Conservation (phyloP, 2,113 vertebrate species). For the Shinisaurus crocodilurus region DNA sequence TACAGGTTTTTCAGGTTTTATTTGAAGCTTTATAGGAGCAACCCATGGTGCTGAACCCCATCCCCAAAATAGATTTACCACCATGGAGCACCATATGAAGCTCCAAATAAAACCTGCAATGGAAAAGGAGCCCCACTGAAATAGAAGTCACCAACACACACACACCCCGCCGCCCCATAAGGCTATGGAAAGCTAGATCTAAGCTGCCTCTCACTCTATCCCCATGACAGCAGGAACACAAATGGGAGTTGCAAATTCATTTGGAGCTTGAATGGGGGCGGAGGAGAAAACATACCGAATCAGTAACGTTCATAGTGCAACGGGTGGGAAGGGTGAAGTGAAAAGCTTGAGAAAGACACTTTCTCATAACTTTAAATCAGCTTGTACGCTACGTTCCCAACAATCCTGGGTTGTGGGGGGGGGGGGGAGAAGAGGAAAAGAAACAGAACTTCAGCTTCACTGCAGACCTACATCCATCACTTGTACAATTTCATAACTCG, state of each 20-base stretch:
- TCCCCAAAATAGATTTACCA: no score
- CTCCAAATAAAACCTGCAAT: no score
- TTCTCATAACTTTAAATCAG: slow-evolving; percentile 15
- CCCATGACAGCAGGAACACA: background rate
- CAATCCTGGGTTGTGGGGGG: background rate
- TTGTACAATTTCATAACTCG: slow-evolving; percentile 18
- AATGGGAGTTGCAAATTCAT: background rate
- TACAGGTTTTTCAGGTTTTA: no score
- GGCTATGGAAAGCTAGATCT: background rate
- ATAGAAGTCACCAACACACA: no score
- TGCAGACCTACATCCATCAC: slow-evolving; percentile 28
- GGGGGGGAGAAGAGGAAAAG: background rate
- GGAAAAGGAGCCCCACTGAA: no score
- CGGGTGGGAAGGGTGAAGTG: no score
- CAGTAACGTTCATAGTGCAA: background rate
- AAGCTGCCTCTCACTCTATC: fast-evolving
- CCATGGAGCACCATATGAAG: no score
- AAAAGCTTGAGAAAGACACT: background rate
- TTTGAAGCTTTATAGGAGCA: no score
- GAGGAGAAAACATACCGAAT: background rate
- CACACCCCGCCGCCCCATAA: no score
- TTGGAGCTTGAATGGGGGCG: background rate
- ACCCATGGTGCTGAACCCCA: no score
- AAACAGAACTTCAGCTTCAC: slow-evolving; percentile 4
- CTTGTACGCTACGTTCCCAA: background rate